Conservation (phyloP, 2,888 invertebrate species). For the Podabrus alpinus region DNA sequence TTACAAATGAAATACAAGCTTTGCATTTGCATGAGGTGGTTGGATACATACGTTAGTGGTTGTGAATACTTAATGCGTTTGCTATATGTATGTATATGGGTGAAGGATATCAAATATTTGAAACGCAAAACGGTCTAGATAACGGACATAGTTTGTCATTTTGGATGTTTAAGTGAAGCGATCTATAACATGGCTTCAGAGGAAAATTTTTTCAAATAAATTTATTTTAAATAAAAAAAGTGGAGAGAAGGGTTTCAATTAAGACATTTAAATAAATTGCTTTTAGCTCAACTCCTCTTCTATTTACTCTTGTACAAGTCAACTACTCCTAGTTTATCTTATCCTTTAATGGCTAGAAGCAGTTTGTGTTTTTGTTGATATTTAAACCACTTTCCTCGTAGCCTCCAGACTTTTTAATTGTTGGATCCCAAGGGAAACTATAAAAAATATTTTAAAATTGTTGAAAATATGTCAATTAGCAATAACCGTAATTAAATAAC, state of each 20-base stretch:
- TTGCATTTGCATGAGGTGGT: neutral
- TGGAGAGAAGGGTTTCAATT: neutral
- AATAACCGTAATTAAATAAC: neutral
- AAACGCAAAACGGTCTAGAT: slow-evolving; percentile 1
- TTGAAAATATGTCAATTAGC: neutral
- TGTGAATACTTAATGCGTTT: slow-evolving; percentile 7
- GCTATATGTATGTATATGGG: neutral
- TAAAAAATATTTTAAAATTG: neutral
- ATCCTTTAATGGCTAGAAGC: neutral
- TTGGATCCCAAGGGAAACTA: neutral
- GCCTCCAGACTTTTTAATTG: neutral
- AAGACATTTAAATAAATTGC: neutral
- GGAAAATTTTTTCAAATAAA: neutral
- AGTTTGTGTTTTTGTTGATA: slow-evolving; percentile 1
- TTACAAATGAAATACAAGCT: slow-evolving; percentile 3
- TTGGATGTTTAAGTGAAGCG: neutral
- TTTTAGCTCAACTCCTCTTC: neutral
- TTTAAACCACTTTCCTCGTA: neutral
- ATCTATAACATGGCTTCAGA: neutral
- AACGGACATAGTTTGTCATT: slow-evolving; percentile 1
- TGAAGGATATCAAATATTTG: slow-evolving; percentile 8
- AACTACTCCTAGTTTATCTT: neutral
- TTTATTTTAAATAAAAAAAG: neutral
- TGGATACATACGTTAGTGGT: neutral
- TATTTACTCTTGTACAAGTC: neutral